Evolutionary conservation across 2,797 vertebrate species (phyloP).

Genomic region (Anas capensis): DNA sequence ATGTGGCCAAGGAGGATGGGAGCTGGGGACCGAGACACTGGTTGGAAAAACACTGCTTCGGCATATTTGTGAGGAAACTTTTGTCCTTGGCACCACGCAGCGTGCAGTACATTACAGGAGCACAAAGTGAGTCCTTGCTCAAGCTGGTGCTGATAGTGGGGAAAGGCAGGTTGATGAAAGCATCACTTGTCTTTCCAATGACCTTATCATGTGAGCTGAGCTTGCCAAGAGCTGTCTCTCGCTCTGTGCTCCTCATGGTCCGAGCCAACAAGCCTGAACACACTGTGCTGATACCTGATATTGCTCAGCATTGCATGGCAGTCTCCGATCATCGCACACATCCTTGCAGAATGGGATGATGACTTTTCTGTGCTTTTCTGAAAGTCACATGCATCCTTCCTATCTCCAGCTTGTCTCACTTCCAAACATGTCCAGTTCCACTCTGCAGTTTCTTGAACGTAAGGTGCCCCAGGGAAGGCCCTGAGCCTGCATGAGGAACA

Average conservation of each 20-base stretch:
- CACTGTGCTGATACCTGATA: neutral
- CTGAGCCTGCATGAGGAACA: neutral
- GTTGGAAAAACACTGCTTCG: neutral
- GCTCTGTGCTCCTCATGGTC: fast-evolving
- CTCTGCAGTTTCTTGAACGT: neutral
- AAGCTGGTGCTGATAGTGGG: neutral
- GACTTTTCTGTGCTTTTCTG: neutral
- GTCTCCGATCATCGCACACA: neutral
- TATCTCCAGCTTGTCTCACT: neutral
- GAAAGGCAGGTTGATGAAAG: constrained; percentile 38
- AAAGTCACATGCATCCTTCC: neutral
- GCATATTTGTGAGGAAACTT: neutral
- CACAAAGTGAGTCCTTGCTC: neutral
- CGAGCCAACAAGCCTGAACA: neutral
- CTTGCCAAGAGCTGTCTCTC: constrained; percentile 43
- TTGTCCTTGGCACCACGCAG: neutral
- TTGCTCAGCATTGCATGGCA: fast-evolving
- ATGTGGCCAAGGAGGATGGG: neutral
- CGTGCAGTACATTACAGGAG: neutral
- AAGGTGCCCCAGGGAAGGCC: neutral
- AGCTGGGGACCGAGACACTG: neutral
- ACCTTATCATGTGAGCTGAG: constrained; percentile 34
- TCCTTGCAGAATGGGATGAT: neutral
- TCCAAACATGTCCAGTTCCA: neutral
- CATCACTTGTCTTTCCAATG: constrained; percentile 50